Conservation (phyloP, 2,113 vertebrate genomes). For the Dromaius novaehollandiae region DNA sequence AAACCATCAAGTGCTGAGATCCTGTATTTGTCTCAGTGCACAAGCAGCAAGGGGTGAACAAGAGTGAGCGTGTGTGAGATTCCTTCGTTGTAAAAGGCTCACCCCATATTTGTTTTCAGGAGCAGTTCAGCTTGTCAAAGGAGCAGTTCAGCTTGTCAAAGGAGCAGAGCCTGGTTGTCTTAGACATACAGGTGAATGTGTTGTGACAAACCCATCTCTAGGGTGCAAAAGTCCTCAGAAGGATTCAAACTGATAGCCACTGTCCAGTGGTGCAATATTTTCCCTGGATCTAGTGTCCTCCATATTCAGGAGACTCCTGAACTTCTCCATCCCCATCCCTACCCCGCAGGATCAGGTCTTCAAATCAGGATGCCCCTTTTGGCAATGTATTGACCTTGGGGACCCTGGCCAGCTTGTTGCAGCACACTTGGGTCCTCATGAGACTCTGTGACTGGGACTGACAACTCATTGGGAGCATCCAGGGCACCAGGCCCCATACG, state of each 20-base stretch:
- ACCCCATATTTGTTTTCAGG: neutral
- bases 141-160: neutral
- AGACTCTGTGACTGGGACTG: fast-evolving
- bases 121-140: neutral
- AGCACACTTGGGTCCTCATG: neutral
- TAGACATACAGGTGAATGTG: neutral
- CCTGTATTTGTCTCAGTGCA: neutral
- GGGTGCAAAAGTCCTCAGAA: neutral
- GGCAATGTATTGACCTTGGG: neutral
- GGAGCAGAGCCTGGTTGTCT: neutral
- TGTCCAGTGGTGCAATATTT: neutral
- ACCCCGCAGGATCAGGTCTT: neutral
- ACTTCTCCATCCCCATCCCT: neutral
- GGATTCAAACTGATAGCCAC: neutral
- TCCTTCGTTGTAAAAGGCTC: neutral
- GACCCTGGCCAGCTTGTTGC: neutral
- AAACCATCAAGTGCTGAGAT: neutral
- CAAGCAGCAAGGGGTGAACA: neutral
- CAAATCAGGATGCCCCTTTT: neutral
- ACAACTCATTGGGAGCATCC: neutral
- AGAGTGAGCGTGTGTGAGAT: neutral
- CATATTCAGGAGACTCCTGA: neutral
- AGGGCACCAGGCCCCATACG: neutral
- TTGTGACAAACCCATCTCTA: neutral
- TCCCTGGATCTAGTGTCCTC: neutral